A percentile compares a stretch with the other conserved stretches of the same genome.
Conservation (phyloP, 2,113 vertebrate species). For the Epinephelus cyanopodus region DNA sequence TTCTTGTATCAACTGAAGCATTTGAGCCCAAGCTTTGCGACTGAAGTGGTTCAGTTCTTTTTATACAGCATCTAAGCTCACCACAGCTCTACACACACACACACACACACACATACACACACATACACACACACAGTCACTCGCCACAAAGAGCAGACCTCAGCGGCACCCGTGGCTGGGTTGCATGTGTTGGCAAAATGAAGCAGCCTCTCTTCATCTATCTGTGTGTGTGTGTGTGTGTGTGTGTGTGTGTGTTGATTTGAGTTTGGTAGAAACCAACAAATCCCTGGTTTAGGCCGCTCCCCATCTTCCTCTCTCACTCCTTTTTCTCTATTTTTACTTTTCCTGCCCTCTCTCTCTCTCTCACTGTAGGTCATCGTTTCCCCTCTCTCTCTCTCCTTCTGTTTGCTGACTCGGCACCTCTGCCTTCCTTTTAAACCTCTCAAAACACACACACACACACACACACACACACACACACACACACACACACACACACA, state of each 20-base stretch:
- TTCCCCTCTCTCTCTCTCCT: conserved; percentile 37
- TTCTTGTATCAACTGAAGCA: conserved; percentile 41
- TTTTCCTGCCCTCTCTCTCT: conserved; percentile 15
- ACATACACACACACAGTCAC: conserved; percentile 5
- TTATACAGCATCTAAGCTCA: conserved; percentile 56
- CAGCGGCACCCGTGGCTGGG: conserved; percentile 39
- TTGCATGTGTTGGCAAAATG: conserved; percentile 69
- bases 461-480: conserved; percentile 33
- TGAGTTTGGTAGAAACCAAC: conserved; percentile 54
- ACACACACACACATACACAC: conserved; percentile 24
- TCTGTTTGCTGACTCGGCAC: conserved; percentile 73
- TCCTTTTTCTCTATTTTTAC: conserved; percentile 43
- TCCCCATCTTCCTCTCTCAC: conserved; percentile 15
- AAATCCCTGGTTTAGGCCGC: conserved; percentile 45
- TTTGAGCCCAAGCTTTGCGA: conserved; percentile 21
- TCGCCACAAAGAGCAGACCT: conserved; percentile 51
- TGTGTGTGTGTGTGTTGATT: conserved; percentile 42
- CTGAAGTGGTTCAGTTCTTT: conserved; percentile 71
- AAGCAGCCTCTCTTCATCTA: conserved; percentile 50
- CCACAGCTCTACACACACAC: conserved; percentile 21
- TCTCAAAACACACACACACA: conserved; percentile 35
- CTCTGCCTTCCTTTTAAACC: conserved; percentile 63
- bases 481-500: conserved; percentile 37
- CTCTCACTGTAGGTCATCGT: conserved; percentile 21
- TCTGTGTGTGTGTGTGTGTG: conserved; percentile 13